phyloP scores from a whole-genome alignment of 30 jellyfish, hydroid and myxozoan species.

The Turritopsis rubra region DNA sequence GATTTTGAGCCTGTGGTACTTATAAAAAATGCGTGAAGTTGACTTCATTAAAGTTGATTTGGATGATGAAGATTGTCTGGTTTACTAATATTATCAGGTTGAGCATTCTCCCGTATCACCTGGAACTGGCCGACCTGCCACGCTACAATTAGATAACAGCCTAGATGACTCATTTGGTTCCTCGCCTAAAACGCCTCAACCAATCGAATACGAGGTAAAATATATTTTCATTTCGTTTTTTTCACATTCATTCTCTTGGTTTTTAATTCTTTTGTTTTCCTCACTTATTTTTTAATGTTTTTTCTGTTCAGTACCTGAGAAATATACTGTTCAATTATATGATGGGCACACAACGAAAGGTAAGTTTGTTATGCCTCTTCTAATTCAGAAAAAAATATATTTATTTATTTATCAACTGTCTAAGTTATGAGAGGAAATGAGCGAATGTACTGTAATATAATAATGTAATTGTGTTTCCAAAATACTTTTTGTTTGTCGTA shows the following conservation, averaged over 20 bases:
- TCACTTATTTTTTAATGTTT: neutral
- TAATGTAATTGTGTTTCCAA: no score
- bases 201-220: constrained; percentile 75
- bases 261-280: neutral
- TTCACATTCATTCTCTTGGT: neutral
- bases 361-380: constrained; percentile 21
- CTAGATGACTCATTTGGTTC: constrained; percentile 40
- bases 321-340: constrained; percentile 69
- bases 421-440: no score
- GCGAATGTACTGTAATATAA: no score
- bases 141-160: constrained; percentile 44
- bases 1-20: no score
- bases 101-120: constrained; percentile 48
- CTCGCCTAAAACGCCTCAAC: constrained; percentile 90
- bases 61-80: neutral
- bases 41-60: neutral
- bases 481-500: no score
- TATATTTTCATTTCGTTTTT: neutral
- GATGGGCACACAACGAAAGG: constrained; percentile 92
- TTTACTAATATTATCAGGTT: constrained; percentile 14
- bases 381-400: no score
- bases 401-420: no score
- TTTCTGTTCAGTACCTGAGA: constrained; percentile 71
- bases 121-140: constrained; percentile 63
- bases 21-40: no score